Percentiles rank a stretch among this genome's conserved stretches.
Evolutionary conservation across 2,888 invertebrate species (phyloP).

Genomic region (Penaeus monodon): DNA sequence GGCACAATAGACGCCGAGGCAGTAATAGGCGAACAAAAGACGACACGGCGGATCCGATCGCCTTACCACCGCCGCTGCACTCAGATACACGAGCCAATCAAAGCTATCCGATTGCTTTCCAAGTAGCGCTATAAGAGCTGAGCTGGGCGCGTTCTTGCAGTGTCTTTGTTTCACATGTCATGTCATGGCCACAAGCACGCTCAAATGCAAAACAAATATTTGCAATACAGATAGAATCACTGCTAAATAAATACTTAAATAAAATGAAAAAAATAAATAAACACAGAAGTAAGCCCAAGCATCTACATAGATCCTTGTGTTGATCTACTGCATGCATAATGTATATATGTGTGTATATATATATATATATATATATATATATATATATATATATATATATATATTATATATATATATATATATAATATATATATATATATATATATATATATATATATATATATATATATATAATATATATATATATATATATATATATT

Average conservation of each 20-base stretch:
- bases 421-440: conserved; percentile 27
- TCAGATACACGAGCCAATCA: conserved; percentile 33
- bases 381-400: conserved; percentile 24
- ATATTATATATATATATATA: background rate
- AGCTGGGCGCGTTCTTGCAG: no score
- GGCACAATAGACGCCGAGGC: conserved; percentile 43
- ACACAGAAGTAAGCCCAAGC: conserved; percentile 1
- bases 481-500: no score
- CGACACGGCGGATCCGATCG: conserved; percentile 42
- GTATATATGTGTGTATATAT: conserved; percentile 9
- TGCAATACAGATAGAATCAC: background rate
- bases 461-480: no score
- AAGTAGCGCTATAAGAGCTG: background rate
- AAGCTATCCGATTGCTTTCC: conserved; percentile 30
- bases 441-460: no score
- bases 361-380: conserved; percentile 19
- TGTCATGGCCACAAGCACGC: no score
- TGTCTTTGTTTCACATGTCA: no score
- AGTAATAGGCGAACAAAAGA: conserved; percentile 47
- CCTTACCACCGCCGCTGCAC: conserved; percentile 36
- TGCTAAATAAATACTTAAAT: conserved; percentile 10
- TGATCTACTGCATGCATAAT: background rate
- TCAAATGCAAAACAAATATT: no score
- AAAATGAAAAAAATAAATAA: background rate
- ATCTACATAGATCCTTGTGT: background rate